These are phyloP conservation scores for Diarsia brunnea DNA, from an alignment of 2,888 invertebrate species.

Conservation along the genomic window DNA sequence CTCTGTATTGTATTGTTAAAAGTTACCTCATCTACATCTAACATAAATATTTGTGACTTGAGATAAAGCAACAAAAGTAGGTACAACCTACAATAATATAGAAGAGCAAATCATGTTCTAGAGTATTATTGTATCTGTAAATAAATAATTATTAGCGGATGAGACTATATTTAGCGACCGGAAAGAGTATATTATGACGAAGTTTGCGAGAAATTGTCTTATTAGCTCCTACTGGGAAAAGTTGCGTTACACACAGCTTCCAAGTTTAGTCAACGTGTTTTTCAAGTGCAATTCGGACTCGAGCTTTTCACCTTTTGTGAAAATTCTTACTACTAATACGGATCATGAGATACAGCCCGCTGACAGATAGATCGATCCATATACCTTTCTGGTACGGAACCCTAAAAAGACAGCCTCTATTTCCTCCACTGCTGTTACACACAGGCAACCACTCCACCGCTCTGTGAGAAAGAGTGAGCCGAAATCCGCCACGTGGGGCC, in stretches of 20 bases:
- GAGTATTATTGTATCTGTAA: not conserved
- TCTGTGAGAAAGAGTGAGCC: not conserved
- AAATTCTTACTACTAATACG: no score
- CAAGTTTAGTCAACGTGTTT: not conserved
- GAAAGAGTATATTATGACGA: not conserved
- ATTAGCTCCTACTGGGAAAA: slow-evolving; percentile 9
- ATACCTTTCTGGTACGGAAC: no score
- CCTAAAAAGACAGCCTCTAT: not conserved
- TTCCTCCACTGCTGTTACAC: not conserved
- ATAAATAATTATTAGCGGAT: slow-evolving; percentile 8
- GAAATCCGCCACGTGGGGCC: not conserved
- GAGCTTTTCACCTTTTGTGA: no score
- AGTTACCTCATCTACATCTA: no score
- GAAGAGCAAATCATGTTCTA: not conserved
- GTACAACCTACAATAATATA: not conserved
- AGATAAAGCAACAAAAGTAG: no score
- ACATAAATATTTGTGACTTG: not conserved
- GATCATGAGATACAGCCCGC: no score
- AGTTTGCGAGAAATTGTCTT: slow-evolving; percentile 12
- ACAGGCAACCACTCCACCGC: not conserved
- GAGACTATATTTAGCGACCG: not conserved
- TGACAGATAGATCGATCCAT: no score
- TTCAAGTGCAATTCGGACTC: not conserved
- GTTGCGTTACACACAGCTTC: slow-evolving; percentile 1
- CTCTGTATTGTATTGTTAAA: no score